Conservation (phyloP, 2,113 vertebrate genomes). For the Paratilapia polleni region DNA sequence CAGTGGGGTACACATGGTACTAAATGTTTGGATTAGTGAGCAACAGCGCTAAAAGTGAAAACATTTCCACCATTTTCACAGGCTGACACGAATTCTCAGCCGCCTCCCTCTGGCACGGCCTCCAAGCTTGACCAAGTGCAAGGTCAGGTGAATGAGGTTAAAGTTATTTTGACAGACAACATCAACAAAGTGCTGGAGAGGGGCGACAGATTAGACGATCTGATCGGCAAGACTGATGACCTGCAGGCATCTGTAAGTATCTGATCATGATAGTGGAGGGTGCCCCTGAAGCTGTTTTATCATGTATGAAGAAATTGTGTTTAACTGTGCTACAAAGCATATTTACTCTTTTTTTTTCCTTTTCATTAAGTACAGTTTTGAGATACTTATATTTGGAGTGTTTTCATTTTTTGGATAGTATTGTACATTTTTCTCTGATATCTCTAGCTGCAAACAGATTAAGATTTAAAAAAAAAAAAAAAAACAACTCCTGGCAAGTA, state of each 20-base stretch:
- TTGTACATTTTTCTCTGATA: not conserved
- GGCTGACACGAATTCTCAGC: constrained; percentile 66
- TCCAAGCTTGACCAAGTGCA: constrained; percentile 76
- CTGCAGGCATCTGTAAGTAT: constrained; percentile 82
- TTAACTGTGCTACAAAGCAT: not conserved
- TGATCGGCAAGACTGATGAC: constrained; percentile 79
- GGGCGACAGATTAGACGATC: constrained; percentile 79
- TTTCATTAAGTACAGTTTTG: not conserved
- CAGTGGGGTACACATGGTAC: not conserved
- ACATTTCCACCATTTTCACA: constrained; percentile 6
- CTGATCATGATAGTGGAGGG: not conserved
- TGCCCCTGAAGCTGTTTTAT: not conserved
- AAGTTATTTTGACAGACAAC: constrained; percentile 86
- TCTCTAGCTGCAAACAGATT: too few relatives aligned
- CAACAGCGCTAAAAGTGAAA: not conserved
- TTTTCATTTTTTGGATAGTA: not conserved
- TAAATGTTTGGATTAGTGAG: not conserved
- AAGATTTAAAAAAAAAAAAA: too few relatives aligned
- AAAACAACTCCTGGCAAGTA: not conserved
- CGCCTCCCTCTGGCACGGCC: constrained; percentile 31
- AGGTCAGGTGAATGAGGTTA: constrained; percentile 85
- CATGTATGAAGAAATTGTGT: not conserved
- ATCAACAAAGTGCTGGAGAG: constrained; percentile 86
- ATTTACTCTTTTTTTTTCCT: not conserved
- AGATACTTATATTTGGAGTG: not conserved